Base-by-base conservation (phyloP, 1,140 invertebrate genomes). In the Dendroctonus valens region DNA sequence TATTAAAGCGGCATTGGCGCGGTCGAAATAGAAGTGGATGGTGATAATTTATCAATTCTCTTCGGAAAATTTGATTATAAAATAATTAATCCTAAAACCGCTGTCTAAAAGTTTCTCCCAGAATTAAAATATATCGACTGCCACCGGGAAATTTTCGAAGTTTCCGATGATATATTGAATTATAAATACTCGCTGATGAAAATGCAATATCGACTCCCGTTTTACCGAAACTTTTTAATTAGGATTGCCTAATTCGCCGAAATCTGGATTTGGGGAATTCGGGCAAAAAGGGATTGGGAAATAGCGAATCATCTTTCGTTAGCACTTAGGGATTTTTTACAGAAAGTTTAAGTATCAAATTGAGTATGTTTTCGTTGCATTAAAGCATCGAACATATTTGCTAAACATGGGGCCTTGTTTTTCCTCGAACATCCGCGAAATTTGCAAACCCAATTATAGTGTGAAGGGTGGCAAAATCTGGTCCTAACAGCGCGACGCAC, bases 31-130 rank as follows among this genome's bases (percentile, higher is more conserved):
- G 26, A 26, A 26, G 39, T 40, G 65, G 49, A 67, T 48, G 39
- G 46, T 59, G 65, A 67, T 67, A 67, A 67, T 67, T 67, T 67
- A 67, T 67, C 65, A 67, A 67, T 67, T 67, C 65, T 39, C 58
- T 67, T 67, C 55, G 65, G 65, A 67, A 67, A 67, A 67, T 67
- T 61, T 67, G 65, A 67, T 67, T 67, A 67, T 67, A 67, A 67
- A 67, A 67, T 67, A 67, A 67, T 67, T 67, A 67, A 67, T 67
- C 65, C 65, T 67, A 62, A 67, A 67, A 67, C 65, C 65, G 65
- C 65, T 67, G 65, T 67, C 65, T 67, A 57, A 67, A 67, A 67
- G 58, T 67, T 67, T 67, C 65, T 44, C 51, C 42, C 50, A 39
- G 50, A 67, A 61, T 61, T 61, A 61, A 61, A 61, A 67, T 67